Evolutionary conservation across 2,113 vertebrate genomes (phyloP).

Genomic region (Piaya cayana): DNA sequence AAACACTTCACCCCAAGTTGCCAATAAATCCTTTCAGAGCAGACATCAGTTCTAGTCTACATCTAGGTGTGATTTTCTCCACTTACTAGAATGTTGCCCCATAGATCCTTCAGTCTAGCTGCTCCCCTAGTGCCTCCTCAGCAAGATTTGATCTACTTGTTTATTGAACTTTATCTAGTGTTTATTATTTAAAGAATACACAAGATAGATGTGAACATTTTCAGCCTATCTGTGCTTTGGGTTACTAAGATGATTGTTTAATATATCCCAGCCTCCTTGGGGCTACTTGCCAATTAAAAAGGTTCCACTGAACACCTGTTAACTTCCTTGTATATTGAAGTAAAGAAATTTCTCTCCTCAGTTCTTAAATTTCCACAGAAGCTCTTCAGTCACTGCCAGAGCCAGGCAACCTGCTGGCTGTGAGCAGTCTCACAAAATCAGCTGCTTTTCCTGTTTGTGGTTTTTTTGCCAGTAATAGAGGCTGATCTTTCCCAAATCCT

Average conservation of each 20-base stretch:
- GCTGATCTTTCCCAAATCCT: background rate
- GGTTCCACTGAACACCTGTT: background rate
- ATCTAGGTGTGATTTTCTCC: background rate
- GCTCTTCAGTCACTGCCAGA: background rate
- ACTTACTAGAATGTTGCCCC: background rate
- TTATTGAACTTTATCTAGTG: slow-evolving; percentile 19
- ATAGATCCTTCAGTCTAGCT: background rate
- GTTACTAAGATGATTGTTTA: background rate
- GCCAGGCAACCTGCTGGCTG: background rate
- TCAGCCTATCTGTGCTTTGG: background rate
- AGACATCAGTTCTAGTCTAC: background rate
- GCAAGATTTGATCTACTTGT: background rate
- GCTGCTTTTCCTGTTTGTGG: background rate
- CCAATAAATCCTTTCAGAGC: background rate
- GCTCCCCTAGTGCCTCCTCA: background rate
- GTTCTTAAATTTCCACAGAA: slow-evolving; percentile 13
- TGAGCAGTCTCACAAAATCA: background rate
- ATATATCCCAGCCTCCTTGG: background rate
- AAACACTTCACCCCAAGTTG: background rate
- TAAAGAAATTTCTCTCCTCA: background rate
- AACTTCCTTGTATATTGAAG: background rate
- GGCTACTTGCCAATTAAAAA: slow-evolving; percentile 20
- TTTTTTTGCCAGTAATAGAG: background rate
- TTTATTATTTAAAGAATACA: slow-evolving; percentile 50
- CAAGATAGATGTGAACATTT: slow-evolving; percentile 24